These are phyloP conservation scores for Erynnis tages DNA, from an alignment of 2,888 invertebrate genomes.

Conservation along the genomic window DNA sequence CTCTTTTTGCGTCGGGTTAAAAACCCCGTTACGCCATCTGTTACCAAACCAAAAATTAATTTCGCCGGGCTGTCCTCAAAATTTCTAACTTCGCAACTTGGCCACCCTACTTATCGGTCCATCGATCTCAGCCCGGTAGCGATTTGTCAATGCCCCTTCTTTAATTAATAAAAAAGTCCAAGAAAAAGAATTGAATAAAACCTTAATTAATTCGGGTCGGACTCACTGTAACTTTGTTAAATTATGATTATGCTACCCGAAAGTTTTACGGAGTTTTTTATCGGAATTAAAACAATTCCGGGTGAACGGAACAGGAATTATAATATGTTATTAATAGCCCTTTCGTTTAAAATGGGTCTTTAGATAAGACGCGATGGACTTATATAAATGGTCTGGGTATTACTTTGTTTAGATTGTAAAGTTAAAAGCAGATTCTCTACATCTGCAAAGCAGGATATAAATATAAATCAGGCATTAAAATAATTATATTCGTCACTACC, in stretches of 20 bases:
- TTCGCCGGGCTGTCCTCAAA: not conserved
- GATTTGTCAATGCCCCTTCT: conserved; percentile 76
- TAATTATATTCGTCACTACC: too few species aligned
- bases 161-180: conserved; percentile 75
- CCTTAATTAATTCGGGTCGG: conserved; percentile 72
- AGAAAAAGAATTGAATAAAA: conserved; percentile 67
- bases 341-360: conserved; percentile 5
- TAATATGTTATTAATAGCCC: conserved; percentile 18
- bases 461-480: too few species aligned
- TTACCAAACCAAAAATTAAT: not conserved
- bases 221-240: conserved; percentile 54
- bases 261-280: conserved; percentile 49
- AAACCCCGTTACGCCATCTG: too few species aligned
- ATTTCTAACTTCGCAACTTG: conserved; percentile 8
- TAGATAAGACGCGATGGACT: not conserved
- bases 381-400: not conserved
- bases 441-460: too few species aligned
- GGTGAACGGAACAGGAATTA: conserved; percentile 24
- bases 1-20: too few species aligned
- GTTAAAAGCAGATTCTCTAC: not conserved
- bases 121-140: conserved; percentile 73
- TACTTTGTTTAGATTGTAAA: not conserved
- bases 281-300: conserved; percentile 33
- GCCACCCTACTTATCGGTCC: conserved; percentile 55
- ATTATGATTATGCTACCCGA: conserved; percentile 61